Conservation (phyloP, 2,797 vertebrate species). For the Erpetoichthys calabaricus region DNA sequence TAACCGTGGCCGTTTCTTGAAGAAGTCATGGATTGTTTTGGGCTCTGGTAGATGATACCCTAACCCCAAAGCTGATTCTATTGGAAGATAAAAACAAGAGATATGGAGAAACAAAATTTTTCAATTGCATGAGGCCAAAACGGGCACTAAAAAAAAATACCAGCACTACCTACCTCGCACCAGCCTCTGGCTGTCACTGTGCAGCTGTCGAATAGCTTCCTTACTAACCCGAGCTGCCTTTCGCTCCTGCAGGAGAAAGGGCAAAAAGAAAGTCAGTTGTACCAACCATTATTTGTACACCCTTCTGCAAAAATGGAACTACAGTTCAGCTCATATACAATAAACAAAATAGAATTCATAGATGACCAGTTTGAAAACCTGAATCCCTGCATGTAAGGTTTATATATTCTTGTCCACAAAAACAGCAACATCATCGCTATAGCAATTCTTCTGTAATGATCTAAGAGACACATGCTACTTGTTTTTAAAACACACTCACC, state of each 20-base stretch:
- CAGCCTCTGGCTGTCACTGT: conserved; percentile 84
- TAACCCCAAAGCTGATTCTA: conserved; percentile 73
- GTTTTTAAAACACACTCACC: not conserved
- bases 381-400: too few relatives aligned
- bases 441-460: too few relatives aligned
- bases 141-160: not conserved
- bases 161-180: conserved; percentile 64
- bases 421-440: too few relatives aligned
- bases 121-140: not conserved
- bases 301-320: not conserved
- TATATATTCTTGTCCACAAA: too few relatives aligned
- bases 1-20: conserved; percentile 59
- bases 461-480: too few relatives aligned
- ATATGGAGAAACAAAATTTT: not conserved
- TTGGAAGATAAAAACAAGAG: conserved; percentile 10
- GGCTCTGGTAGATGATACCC: conserved; percentile 87
- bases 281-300: not conserved
- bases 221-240: conserved; percentile 81
- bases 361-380: too few relatives aligned
- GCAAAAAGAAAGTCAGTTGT: not conserved
- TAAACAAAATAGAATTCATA: not conserved
- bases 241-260: conserved; percentile 59
- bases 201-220: conserved; percentile 81
- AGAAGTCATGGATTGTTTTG: conserved; percentile 81
- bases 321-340: not conserved